Evolutionary conservation across 2,888 invertebrate species (phyloP), one percentile per base, ranked within the genome.

Genomic region (Ochropacha duplaris): DNA sequence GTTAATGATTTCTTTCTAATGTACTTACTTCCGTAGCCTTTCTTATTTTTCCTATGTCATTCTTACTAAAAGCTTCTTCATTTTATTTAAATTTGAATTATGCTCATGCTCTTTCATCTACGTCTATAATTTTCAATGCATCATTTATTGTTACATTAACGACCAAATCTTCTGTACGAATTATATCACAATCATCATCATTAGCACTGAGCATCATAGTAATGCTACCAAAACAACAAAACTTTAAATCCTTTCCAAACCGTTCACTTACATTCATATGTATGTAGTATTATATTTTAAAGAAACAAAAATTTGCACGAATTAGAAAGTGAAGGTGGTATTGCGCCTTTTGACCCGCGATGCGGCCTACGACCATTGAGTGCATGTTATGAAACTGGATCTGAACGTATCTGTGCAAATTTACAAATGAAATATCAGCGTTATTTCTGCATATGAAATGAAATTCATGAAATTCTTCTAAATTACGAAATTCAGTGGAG

Each of bases 301-400:
- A 49, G 64, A 55, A 66, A 55, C 55, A 61, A 64, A 64, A 58
- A 59, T 64, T 72, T 64, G 69, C 72, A 69, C 64, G 66, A 56
- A 51, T 57, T 65, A 60, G 67, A 72, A 75, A 75, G 75, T 64
- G 64, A 72, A 65, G 64, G 71, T 44, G 44, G 44, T 44, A 44
- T 61, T 16, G 57, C 54, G 56, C 54, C 62, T 61, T 71, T 65
- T 71, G 74, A 74, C 70, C 73, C 60, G 52, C 55, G 59, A 65
- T 59, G 54, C 49, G 9, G 60, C 50, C 11, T 57, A 59, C 50
- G 55, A 57, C 49, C 57, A 54, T 50, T 51, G 54, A 39, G 44
- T 51, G 22, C 51, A 44, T 19, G 44, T 44, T 44, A 44, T 19
- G 44, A 44, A 44, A 44, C 44, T 19, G 16, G 14, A 44, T 9